These are phyloP conservation scores for Probaryconus sp. DNA, from an alignment of 1,140 invertebrate species.

Conservation along the genomic window DNA sequence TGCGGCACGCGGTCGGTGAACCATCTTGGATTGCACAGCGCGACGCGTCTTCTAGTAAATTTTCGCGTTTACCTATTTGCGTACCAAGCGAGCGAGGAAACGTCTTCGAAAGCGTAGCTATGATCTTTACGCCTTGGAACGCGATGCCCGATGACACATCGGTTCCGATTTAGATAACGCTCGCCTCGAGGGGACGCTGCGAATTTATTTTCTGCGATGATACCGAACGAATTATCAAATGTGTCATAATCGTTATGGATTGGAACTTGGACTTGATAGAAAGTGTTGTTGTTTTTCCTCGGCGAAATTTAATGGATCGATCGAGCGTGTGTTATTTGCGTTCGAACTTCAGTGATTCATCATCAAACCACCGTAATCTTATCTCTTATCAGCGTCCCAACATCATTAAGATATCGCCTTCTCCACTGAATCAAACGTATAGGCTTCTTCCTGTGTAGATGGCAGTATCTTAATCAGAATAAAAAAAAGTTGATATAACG, in stretches of 20 bases:
- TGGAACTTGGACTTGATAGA: no score
- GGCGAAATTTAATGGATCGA: no score
- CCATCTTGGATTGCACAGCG: slow-evolving; percentile 38
- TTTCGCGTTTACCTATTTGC: slow-evolving; percentile 40
- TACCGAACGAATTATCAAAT: slow-evolving; percentile 26
- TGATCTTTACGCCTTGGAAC: slow-evolving; percentile 11
- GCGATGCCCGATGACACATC: slow-evolving; percentile 34
- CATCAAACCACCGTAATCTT: no score
- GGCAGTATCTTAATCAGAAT: slow-evolving; percentile 35
- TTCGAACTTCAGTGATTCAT: no score
- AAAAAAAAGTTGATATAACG: slow-evolving; percentile 8
- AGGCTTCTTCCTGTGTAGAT: slow-evolving; percentile 36
- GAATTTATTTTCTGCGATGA: slow-evolving; percentile 14
- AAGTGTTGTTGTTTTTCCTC: no score
- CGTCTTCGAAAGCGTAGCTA: no score
- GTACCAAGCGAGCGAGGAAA: slow-evolving; percentile 7
- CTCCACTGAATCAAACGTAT: no score
- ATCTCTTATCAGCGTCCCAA: no score
- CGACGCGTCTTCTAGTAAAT: background rate
- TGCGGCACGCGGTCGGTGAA: slow-evolving; percentile 71
- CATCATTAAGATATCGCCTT: no score
- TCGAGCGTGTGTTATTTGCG: no score
- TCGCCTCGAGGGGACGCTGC: background rate
- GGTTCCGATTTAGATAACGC: slow-evolving; percentile 32
- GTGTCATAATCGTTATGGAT: slow-evolving; percentile 13